These are phyloP conservation scores for Apamea sordens DNA, from an alignment of 2,888 invertebrate genomes.

Conservation along the genomic window DNA sequence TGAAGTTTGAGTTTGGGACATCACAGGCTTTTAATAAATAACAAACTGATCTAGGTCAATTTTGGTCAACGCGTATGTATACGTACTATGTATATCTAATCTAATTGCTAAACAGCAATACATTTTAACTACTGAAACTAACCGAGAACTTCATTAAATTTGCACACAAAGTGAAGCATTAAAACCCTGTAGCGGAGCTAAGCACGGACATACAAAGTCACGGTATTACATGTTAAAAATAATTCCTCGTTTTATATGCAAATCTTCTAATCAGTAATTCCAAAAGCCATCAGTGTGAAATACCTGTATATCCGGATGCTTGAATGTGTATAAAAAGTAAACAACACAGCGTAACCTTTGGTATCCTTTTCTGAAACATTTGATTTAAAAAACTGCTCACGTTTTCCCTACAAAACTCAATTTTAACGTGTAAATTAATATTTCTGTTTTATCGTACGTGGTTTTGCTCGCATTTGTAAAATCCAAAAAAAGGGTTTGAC, in stretches of 20 bases:
- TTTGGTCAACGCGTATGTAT: neutral
- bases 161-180: constrained; percentile 19
- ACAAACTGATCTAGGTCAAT: neutral
- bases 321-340: constrained; percentile 64
- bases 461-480: constrained; percentile 33
- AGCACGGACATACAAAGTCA: neutral
- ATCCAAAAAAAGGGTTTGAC: constrained; percentile 51
- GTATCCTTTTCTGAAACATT: constrained; percentile 66
- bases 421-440: constrained; percentile 59
- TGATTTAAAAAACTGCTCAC: constrained; percentile 61
- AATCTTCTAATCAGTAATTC: constrained; percentile 28
- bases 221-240: constrained; percentile 18
- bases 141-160: constrained; percentile 11
- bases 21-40: neutral
- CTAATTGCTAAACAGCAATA: neutral
- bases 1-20: too few relatives aligned
- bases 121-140: neutral
- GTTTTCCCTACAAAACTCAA: constrained; percentile 50
- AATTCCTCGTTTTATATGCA: constrained; percentile 42
- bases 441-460: constrained; percentile 38
- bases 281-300: constrained; percentile 13
- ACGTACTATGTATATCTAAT: neutral
- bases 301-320: constrained; percentile 68
- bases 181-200: neutral
- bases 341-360: constrained; percentile 63